Conservation (phyloP, 2,797 vertebrate genomes). For the Bucorvus abyssinicus region DNA sequence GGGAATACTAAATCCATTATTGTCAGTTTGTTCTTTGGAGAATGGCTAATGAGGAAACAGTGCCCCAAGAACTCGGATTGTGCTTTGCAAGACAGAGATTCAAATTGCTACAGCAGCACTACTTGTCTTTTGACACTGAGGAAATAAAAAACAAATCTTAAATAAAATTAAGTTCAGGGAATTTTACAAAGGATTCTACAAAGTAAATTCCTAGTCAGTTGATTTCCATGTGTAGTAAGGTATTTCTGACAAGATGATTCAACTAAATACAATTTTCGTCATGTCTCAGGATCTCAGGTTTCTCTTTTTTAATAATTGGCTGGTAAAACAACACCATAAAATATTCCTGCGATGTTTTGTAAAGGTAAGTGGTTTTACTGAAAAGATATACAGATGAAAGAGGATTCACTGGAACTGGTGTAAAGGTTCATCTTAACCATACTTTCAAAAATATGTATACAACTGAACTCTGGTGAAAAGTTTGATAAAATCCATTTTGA, state of each 20-base stretch:
- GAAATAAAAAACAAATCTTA: conserved; percentile 50
- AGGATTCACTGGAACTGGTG: not conserved
- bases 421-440: not conserved
- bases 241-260: not conserved
- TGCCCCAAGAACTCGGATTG: not conserved
- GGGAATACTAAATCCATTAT: conserved; percentile 59
- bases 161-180: conserved; percentile 19
- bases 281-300: not conserved
- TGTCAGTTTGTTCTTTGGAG: conserved; percentile 62
- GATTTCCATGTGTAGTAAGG: not conserved
- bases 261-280: not conserved
- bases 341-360: not conserved
- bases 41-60: conserved; percentile 43
- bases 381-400: not conserved
- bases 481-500: not conserved
- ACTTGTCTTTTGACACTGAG: conserved; percentile 34
- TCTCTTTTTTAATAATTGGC: not conserved
- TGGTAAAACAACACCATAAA: not conserved
- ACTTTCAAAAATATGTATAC: not conserved
- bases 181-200: not conserved
- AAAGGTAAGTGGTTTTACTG: not conserved
- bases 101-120: conserved; percentile 27
- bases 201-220: conserved; percentile 9
- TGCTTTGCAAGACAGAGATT: conserved; percentile 19
- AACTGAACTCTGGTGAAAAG: not conserved